Conservation (phyloP, 2,113 vertebrate species). For the Hippotragus niger region DNA sequence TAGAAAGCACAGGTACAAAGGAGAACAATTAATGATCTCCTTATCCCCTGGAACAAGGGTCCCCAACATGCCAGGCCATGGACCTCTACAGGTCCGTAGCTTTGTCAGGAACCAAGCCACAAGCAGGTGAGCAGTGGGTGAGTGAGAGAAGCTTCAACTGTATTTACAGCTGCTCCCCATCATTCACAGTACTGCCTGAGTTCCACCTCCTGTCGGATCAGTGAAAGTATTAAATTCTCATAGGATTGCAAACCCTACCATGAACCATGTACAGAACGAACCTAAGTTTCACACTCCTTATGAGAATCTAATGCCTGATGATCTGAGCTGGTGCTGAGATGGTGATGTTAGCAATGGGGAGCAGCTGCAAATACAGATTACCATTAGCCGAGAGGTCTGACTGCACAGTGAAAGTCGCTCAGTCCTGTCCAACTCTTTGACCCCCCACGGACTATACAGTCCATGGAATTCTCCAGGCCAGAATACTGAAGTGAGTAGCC, state of each 20-base stretch:
- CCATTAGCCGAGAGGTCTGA: not conserved
- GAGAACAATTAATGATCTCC: not conserved
- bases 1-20: not conserved
- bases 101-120: not conserved
- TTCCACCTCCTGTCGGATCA: not conserved
- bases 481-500: not conserved
- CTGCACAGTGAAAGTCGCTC: not conserved
- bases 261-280: not conserved
- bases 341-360: not conserved
- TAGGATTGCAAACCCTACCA: not conserved
- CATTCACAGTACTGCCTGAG: not conserved
- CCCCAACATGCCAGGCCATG: not conserved
- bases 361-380: not conserved
- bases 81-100: not conserved
- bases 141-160: not conserved
- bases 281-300: not conserved
- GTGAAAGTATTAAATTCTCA: not conserved
- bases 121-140: not conserved
- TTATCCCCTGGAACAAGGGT: not conserved
- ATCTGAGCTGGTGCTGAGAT: not conserved
- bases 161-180: not conserved
- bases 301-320: not conserved
- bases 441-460: not conserved
- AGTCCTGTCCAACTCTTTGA: not conserved
- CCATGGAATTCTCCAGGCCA: not conserved